Percentiles rank a stretch among this genome's conserved stretches.
phyloP scores from a whole-genome alignment of 2,113 vertebrate species.

The Oncorhynchus kisutch region DNA sequence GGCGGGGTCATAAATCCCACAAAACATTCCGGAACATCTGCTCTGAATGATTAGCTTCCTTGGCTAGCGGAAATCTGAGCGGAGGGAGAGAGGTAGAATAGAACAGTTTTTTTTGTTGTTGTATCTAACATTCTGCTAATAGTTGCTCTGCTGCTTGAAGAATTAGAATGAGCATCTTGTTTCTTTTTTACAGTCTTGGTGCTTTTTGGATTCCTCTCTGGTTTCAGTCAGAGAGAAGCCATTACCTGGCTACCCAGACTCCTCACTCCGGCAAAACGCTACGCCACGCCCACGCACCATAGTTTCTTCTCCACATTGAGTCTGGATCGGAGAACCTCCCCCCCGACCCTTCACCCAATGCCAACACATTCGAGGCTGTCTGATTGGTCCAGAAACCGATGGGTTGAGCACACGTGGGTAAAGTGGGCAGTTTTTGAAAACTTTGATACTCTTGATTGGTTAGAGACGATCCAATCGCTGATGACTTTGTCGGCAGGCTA shows the following conservation, averaged over 20 bases:
- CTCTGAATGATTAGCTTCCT: slow-evolving; percentile 74
- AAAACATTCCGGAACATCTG: slow-evolving; percentile 75
- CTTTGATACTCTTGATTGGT: too few species aligned
- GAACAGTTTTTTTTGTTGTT: slow-evolving; percentile 37
- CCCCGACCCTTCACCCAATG: too few species aligned
- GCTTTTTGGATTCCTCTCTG: slow-evolving; percentile 42
- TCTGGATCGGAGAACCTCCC: too few species aligned
- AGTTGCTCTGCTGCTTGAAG: slow-evolving; percentile 44
- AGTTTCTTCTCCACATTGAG: too few species aligned
- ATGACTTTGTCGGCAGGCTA: too few species aligned
- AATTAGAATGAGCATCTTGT: slow-evolving; percentile 33
- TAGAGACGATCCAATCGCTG: too few species aligned
- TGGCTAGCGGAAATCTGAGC: slow-evolving; percentile 68
- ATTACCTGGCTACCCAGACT: background rate
- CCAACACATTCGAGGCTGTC: too few species aligned
- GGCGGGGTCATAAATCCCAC: slow-evolving; percentile 68
- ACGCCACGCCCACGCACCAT: too few species aligned
- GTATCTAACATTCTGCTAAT: slow-evolving; percentile 6
- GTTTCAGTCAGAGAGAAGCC: background rate
- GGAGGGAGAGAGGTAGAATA: slow-evolving; percentile 46
- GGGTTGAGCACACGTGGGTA: too few species aligned
- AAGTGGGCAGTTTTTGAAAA: too few species aligned
- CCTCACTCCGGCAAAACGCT: slow-evolving; percentile 2
- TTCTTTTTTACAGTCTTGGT: background rate
- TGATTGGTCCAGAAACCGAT: too few species aligned